Conservation (phyloP, 2,797 vertebrate species). For the Cuculus canorus region DNA sequence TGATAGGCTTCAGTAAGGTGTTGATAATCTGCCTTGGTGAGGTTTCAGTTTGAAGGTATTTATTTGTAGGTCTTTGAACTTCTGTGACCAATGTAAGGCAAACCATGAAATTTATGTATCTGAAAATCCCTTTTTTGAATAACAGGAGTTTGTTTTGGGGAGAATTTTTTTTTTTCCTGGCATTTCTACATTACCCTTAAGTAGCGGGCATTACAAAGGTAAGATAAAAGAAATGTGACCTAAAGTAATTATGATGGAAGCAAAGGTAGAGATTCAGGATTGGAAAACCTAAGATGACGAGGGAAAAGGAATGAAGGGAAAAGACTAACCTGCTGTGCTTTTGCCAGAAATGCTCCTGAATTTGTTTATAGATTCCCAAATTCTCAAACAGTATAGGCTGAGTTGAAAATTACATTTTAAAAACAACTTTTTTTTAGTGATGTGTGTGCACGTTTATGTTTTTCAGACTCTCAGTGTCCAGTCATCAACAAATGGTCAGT, state of each 20-base stretch:
- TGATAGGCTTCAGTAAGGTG: background rate
- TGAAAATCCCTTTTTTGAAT: background rate
- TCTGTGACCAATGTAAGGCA: background rate
- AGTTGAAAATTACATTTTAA: background rate
- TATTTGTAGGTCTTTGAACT: background rate
- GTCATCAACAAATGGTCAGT: slow-evolving; percentile 89
- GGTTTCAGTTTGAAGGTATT: background rate
- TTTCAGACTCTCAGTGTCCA: slow-evolving; percentile 89
- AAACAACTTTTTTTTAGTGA: background rate
- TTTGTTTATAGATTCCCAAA: background rate
- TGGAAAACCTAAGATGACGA: background rate
- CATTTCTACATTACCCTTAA: background rate
- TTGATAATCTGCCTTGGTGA: background rate
- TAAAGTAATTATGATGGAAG: background rate
- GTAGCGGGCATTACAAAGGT: background rate
- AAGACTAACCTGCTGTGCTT: background rate
- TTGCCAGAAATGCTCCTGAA: background rate
- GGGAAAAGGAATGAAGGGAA: background rate
- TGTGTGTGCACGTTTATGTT: slow-evolving; percentile 37
- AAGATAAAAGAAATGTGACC: background rate
- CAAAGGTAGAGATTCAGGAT: background rate
- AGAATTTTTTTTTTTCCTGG: background rate
- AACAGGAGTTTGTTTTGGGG: background rate
- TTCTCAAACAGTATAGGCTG: background rate
- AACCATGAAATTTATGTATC: background rate